phyloP scores from a whole-genome alignment of 2,888 invertebrate genomes.

The Melieria omissa region DNA sequence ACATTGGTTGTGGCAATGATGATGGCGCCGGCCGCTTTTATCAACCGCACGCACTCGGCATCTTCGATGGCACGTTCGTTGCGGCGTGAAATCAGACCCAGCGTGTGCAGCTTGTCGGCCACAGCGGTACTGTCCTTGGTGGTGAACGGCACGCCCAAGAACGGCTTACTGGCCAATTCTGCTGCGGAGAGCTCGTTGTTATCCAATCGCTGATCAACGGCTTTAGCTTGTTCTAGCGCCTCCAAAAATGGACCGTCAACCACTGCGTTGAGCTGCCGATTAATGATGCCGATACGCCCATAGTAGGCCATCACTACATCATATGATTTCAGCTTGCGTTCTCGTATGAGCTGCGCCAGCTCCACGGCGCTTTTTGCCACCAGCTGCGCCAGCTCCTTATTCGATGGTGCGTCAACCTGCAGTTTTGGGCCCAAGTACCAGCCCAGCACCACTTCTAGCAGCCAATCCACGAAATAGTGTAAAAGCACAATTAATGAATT shows the following conservation, averaged over 20 bases:
- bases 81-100: conserved; percentile 75
- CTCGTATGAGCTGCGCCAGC: conserved; percentile 76
- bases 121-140: conserved; percentile 89
- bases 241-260: conserved; percentile 83
- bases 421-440: conserved; percentile 58
- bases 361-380: conserved; percentile 75
- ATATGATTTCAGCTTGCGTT: conserved; percentile 73
- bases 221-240: conserved; percentile 81
- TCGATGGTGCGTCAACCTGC: conserved; percentile 52
- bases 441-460: conserved; percentile 58
- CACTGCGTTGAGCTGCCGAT: conserved; percentile 82
- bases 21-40: conserved; percentile 86
- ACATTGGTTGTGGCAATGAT: conserved; percentile 91
- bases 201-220: conserved; percentile 77
- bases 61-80: conserved; percentile 75
- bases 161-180: conserved; percentile 78
- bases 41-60: conserved; percentile 78
- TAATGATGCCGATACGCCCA: conserved; percentile 77
- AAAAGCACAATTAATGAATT: no score
- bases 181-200: conserved; percentile 71
- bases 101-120: conserved; percentile 77
- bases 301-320: conserved; percentile 80
- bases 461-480: conserved; percentile 47
- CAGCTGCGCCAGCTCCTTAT: conserved; percentile 52
- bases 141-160: conserved; percentile 91